phyloP scores from a whole-genome alignment of 2,797 vertebrate genomes.

The Pangasius mekongensis region DNA sequence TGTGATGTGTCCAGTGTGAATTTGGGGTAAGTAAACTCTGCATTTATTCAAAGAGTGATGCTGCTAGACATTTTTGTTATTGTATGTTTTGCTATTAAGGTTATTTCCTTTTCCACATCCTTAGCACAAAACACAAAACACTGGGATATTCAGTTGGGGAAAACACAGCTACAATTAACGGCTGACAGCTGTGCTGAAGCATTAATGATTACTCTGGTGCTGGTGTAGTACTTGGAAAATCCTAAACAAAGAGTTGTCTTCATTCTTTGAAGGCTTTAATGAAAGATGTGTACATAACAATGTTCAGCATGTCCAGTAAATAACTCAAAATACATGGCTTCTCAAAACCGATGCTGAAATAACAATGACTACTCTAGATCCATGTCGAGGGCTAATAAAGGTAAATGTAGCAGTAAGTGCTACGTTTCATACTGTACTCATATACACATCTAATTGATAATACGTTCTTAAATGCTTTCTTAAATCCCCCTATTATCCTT shows the following conservation, averaged over 20 bases:
- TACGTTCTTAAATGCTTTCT: conserved; percentile 17
- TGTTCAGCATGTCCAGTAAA: conserved; percentile 5
- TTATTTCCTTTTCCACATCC: not conserved
- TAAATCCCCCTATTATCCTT: not conserved
- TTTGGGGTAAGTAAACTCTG: not conserved
- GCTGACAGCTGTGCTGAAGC: conserved; percentile 16
- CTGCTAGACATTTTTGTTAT: not conserved
- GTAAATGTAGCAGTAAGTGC: conserved; percentile 2
- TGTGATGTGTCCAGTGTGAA: not conserved
- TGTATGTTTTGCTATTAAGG: not conserved
- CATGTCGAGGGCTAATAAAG: not conserved
- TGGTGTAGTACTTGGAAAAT: conserved; percentile 18
- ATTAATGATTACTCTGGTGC: conserved; percentile 24
- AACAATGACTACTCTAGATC: not conserved
- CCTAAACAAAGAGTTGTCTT: not conserved
- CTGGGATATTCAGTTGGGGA: not conserved
- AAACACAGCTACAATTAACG: conserved; percentile 26
- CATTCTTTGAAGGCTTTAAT: conserved; percentile 13
- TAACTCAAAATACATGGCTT: not conserved
- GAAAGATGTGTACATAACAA: not conserved
- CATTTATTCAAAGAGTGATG: not conserved
- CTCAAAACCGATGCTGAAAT: not conserved
- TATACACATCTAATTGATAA: not conserved
- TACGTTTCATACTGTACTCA: not conserved
- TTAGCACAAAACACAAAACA: not conserved